These are phyloP conservation scores for Polietes domitor DNA, from an alignment of 2,888 invertebrate genomes.

Conservation along the genomic window DNA sequence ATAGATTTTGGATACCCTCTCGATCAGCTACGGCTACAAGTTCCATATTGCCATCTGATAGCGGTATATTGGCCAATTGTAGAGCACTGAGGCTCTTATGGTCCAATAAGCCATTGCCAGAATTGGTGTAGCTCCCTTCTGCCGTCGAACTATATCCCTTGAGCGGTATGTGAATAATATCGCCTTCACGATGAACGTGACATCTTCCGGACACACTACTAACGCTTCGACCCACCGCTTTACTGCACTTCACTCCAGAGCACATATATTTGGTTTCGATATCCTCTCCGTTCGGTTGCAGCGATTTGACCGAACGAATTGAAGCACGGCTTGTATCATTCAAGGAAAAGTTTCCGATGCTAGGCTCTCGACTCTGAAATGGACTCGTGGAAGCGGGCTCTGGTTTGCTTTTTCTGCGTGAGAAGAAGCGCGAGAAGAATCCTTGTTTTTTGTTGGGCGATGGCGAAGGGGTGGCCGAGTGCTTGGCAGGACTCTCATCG, in stretches of 20 bases:
- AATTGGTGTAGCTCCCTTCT: slow-evolving; percentile 69
- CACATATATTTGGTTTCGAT: slow-evolving; percentile 70
- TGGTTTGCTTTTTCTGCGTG: slow-evolving; percentile 80
- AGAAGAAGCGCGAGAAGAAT: slow-evolving; percentile 85
- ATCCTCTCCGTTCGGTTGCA: slow-evolving; percentile 79
- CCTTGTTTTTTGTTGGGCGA: slow-evolving; percentile 84
- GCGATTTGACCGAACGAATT: slow-evolving; percentile 74
- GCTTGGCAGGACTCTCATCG: slow-evolving; percentile 82
- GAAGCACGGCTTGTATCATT: slow-evolving; percentile 78
- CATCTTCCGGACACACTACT: slow-evolving; percentile 84
- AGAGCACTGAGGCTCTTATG: slow-evolving; percentile 80
- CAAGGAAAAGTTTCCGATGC: slow-evolving; percentile 76
- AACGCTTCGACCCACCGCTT: slow-evolving; percentile 83
- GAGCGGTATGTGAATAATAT: slow-evolving; percentile 85
- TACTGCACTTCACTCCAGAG: slow-evolving; percentile 70
- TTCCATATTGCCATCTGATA: slow-evolving; percentile 83
- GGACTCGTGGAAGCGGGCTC: slow-evolving; percentile 70
- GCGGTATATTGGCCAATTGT: slow-evolving; percentile 80
- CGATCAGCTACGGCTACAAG: slow-evolving; percentile 83
- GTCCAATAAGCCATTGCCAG: slow-evolving; percentile 79
- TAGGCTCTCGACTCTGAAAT: slow-evolving; percentile 76
- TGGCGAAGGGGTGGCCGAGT: slow-evolving; percentile 80
- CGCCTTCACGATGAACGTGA: slow-evolving; percentile 82
- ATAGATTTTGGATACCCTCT: slow-evolving; percentile 80
- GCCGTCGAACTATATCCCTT: slow-evolving; percentile 81